Percentiles rank a stretch among this genome's conserved stretches.
phyloP scores from a whole-genome alignment of 1,140 invertebrate species.

The Drosophila prosaltans region DNA sequence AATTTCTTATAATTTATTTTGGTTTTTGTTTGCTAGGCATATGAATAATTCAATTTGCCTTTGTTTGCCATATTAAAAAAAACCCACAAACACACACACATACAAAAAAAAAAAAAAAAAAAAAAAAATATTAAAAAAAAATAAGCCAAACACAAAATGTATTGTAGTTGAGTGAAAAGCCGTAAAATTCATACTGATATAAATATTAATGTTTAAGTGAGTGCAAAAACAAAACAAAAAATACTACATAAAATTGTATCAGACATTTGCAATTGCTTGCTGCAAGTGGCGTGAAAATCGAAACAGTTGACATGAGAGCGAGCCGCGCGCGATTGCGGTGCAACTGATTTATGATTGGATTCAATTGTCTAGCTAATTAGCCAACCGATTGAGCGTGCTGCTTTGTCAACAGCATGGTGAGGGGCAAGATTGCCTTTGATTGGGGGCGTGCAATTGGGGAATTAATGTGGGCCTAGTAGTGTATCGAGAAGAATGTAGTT shows the following conservation, averaged over 20 bases:
- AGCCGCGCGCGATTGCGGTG: constrained; percentile 7
- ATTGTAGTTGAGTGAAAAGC: constrained; percentile 43
- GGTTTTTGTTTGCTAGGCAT: constrained; percentile 69
- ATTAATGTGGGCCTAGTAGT: no score
- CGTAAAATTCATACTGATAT: constrained; percentile 73
- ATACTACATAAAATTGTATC: constrained; percentile 26
- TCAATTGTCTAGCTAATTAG: constrained; percentile 74
- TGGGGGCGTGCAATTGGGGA: no score
- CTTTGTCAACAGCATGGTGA: no score
- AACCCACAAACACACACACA: background rate
- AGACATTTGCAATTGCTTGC: constrained; percentile 43
- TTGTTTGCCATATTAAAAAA: constrained; percentile 38
- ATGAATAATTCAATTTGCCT: constrained; percentile 76
- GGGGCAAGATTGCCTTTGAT: no score
- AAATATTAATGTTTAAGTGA: constrained; percentile 62
- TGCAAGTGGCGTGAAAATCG: constrained; percentile 47
- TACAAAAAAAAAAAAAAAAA: background rate
- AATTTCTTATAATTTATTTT: constrained; percentile 78
- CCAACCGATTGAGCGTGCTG: constrained; percentile 19
- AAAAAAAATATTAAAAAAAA: constrained; percentile 4
- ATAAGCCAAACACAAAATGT: constrained; percentile 21
- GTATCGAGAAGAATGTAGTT: no score
- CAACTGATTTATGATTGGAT: constrained; percentile 65
- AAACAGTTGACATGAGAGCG: constrained; percentile 57
- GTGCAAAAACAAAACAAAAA: constrained; percentile 28